Percentiles rank a stretch among this genome's conserved stretches.
Conservation (phyloP, 2,888 invertebrate species). For the Palloptera scutellata region DNA sequence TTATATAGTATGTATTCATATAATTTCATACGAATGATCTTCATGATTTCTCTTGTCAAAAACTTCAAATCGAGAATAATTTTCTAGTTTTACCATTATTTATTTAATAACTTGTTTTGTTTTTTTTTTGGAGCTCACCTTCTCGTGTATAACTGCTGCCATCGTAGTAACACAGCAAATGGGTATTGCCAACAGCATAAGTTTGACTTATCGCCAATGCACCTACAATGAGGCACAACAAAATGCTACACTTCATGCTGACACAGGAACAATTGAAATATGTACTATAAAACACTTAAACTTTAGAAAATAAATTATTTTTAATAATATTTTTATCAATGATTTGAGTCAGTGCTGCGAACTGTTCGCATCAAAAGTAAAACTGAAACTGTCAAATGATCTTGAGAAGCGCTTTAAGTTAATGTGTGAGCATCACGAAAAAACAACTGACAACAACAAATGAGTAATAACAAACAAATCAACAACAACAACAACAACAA, state of each 20-base stretch:
- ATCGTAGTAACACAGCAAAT: conserved; percentile 59
- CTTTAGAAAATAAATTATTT: conserved; percentile 22
- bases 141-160: conserved; percentile 56
- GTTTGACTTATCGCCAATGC: conserved; percentile 46
- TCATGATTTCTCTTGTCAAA: no score
- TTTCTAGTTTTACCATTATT: no score
- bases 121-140: conserved; percentile 50
- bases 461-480: neutral
- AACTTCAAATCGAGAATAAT: no score
- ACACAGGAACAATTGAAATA: conserved; percentile 25
- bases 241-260: conserved; percentile 53
- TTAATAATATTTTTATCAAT: conserved; percentile 2
- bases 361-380: conserved; percentile 47
- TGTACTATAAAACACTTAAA: conserved; percentile 13
- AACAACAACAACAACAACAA: conserved; percentile 4
- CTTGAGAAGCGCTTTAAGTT: conserved; percentile 38
- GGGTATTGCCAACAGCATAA: conserved; percentile 40
- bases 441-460: neutral
- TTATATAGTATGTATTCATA: no score
- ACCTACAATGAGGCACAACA: conserved; percentile 50
- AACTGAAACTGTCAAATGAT: conserved; percentile 48
- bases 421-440: conserved; percentile 20
- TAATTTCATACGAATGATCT: no score
- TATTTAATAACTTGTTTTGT: no score
- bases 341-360: conserved; percentile 12